phyloP scores from a whole-genome alignment of 2,113 vertebrate species.

The Furnarius figulus region DNA sequence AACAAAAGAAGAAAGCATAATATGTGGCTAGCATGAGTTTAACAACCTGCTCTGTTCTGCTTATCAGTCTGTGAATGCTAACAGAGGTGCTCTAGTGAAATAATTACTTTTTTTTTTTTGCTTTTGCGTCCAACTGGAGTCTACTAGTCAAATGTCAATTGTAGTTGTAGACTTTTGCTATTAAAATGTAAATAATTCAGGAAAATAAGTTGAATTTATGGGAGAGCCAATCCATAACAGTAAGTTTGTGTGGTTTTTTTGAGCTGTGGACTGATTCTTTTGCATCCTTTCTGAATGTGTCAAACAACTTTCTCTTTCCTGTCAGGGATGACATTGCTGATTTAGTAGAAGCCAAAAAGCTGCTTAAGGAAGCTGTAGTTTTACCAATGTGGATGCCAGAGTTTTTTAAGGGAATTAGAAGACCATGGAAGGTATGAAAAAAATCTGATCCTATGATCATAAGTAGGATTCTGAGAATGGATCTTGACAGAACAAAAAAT shows the following conservation, averaged over 20 bases:
- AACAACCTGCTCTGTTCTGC: not conserved
- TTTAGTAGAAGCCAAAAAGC: constrained; percentile 93
- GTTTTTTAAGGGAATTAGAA: constrained; percentile 97
- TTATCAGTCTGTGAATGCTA: not conserved
- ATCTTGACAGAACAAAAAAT: not conserved
- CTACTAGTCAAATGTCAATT: not conserved
- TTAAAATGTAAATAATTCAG: not conserved
- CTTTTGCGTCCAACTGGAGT: not conserved
- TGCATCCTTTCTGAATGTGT: not conserved
- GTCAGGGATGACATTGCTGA: constrained; percentile 95
- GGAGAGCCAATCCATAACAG: accelerated
- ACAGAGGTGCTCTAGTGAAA: not conserved
- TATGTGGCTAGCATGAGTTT: not conserved
- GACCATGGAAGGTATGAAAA: constrained; percentile 93
- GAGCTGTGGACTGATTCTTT: not conserved
- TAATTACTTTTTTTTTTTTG: not conserved
- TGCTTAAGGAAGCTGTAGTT: constrained; percentile 96
- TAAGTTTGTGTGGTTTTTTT: not conserved
- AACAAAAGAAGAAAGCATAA: not conserved
- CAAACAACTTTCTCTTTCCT: not conserved
- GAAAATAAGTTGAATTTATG: not conserved
- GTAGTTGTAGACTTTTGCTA: not conserved
- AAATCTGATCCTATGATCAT: not conserved
- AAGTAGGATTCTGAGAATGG: not conserved
- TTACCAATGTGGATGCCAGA: constrained; percentile 99